Evolutionary conservation across 37 sponge, comb jelly and placozoan species (phyloP).

Genomic region (Ephydatia muelleri): DNA sequence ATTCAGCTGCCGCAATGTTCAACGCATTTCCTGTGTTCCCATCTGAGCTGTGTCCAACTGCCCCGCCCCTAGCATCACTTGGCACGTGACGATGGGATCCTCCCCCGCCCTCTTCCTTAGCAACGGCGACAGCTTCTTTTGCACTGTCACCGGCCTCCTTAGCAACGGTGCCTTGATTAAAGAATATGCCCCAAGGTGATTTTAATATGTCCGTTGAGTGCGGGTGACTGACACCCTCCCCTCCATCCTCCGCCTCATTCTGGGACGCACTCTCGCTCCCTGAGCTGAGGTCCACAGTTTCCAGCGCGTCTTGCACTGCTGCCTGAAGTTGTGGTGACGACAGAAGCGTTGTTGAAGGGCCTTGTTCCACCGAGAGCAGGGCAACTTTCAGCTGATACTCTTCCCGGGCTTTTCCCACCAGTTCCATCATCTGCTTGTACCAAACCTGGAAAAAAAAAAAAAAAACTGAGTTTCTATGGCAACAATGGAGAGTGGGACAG

Average conservation of each 20-base stretch:
- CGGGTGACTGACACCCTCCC: background rate
- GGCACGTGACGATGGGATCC: background rate
- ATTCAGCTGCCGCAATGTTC: background rate
- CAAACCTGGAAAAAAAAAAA: constrained; percentile 25
- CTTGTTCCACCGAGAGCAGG: background rate
- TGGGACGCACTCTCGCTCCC: background rate
- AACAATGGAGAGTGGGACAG: too few relatives aligned
- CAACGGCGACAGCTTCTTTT: too few relatives aligned
- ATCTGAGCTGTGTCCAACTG: background rate
- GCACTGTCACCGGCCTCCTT: background rate
- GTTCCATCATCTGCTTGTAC: constrained; percentile 54
- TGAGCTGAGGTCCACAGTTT: background rate
- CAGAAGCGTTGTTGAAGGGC: background rate
- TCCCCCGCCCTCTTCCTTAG: too few relatives aligned
- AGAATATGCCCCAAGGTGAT: background rate
- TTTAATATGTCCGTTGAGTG: background rate
- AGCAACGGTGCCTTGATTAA: background rate
- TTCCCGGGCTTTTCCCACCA: constrained; percentile 43
- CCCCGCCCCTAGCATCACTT: constrained; percentile 1
- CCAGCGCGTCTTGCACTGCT: background rate
- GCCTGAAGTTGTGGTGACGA: background rate
- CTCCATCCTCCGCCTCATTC: background rate
- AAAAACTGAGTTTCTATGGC: background rate
- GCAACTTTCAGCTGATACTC: constrained; percentile 35
- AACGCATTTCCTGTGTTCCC: background rate